Evolutionary conservation across 1,140 invertebrate species (phyloP).

Genomic region (Bombus confusus): DNA sequence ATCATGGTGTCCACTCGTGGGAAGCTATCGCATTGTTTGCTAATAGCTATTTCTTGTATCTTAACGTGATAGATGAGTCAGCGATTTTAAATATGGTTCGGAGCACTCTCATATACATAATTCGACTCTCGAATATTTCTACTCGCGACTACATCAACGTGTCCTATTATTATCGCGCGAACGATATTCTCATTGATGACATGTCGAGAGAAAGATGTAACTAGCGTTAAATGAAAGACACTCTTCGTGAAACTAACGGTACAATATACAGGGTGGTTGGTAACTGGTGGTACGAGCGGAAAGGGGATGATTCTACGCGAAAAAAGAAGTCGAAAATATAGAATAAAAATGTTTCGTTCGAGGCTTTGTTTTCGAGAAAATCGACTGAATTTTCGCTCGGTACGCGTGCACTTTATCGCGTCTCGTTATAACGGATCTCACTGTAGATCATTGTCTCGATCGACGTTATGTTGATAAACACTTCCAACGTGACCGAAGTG

Average conservation of each 20-base stretch:
- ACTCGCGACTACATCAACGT: not conserved
- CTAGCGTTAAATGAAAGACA: not conserved
- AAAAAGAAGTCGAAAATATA: too few relatives aligned
- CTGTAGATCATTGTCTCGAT: too few relatives aligned
- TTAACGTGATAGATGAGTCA: not conserved
- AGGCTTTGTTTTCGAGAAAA: too few relatives aligned
- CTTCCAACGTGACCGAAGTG: too few relatives aligned
- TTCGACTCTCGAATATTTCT: not conserved
- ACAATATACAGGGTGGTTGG: too few relatives aligned
- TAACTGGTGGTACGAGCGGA: too few relatives aligned
- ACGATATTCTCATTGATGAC: conserved; percentile 18
- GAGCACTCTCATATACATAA: not conserved
- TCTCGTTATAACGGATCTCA: too few relatives aligned
- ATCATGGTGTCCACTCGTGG: not conserved
- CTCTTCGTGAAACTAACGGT: not conserved
- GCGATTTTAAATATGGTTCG: not conserved
- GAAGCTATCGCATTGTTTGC: not conserved
- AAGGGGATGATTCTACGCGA: too few relatives aligned
- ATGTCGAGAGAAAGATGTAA: not conserved
- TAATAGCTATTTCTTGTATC: not conserved
- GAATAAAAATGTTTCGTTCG: too few relatives aligned
- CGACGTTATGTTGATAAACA: too few relatives aligned
- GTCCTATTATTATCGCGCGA: not conserved
- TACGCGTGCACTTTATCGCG: too few relatives aligned
- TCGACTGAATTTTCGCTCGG: too few relatives aligned